phyloP scores from a whole-genome alignment of 2,888 invertebrate species.

The Drosophila meridiana region DNA sequence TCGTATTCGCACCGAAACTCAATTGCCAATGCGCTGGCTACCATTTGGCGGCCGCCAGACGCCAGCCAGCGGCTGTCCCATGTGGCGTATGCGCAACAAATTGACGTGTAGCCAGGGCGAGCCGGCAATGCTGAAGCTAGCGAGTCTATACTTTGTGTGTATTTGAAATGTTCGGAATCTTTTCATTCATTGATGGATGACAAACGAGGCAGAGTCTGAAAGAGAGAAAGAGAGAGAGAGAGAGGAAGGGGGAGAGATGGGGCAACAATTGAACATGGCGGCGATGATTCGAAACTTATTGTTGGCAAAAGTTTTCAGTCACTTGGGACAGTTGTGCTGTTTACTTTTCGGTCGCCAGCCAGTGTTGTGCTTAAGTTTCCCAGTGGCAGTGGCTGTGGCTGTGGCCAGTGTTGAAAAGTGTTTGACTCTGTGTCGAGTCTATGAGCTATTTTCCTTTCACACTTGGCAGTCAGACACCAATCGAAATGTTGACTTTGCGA shows the following conservation, averaged over 20 bases:
- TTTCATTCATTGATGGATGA: constrained; percentile 23
- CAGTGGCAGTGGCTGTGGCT: constrained; percentile 26
- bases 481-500: constrained; percentile 70
- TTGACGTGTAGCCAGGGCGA: constrained; percentile 40
- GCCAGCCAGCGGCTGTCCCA: constrained; percentile 29
- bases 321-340: constrained; percentile 66
- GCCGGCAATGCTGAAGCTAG: neutral
- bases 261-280: constrained; percentile 8
- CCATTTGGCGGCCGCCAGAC: constrained; percentile 11
- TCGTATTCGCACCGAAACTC: neutral
- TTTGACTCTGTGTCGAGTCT: constrained; percentile 52
- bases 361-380: constrained; percentile 58
- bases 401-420: constrained; percentile 42
- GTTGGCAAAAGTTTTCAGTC: constrained; percentile 59
- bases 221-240: too few relatives aligned
- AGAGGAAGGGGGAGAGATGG: too few relatives aligned
- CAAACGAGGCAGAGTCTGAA: neutral
- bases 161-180: constrained; percentile 14
- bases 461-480: constrained; percentile 47
- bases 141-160: constrained; percentile 2
- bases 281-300: constrained; percentile 63
- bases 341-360: constrained; percentile 27
- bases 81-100: constrained; percentile 59
- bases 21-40: constrained; percentile 34
- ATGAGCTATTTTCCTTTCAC: constrained; percentile 58